These are phyloP conservation scores for Sakesphorus luctuosus DNA, from an alignment of 2,113 vertebrate species.

Conservation along the genomic window DNA sequence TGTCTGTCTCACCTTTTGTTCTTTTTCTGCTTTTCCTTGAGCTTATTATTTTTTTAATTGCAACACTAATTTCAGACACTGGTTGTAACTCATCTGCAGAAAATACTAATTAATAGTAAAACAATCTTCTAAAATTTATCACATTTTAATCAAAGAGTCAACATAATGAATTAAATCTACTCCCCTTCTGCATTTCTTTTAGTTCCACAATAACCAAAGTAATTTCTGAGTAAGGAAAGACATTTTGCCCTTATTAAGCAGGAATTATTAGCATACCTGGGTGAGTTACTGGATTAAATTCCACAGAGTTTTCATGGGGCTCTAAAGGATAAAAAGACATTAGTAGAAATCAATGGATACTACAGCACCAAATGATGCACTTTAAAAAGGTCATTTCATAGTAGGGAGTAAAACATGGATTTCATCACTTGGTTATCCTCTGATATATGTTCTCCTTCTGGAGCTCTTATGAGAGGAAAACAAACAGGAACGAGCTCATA, in stretches of 20 bases:
- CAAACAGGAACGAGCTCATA: neutral
- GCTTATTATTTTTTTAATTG: neutral
- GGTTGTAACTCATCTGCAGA: neutral
- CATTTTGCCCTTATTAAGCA: neutral
- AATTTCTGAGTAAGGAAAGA: neutral
- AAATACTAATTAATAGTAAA: neutral
- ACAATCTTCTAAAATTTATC: neutral
- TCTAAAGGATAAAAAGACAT: neutral
- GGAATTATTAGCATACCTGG: neutral
- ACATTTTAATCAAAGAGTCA: neutral
- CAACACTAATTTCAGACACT: neutral
- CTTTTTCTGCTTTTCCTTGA: neutral
- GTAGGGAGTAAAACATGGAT: neutral
- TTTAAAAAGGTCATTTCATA: neutral
- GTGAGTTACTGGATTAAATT: neutral
- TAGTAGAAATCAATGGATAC: constrained; percentile 8
- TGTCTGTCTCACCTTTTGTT: neutral
- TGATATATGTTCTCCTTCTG: neutral
- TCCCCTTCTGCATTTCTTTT: neutral
- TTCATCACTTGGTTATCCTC: neutral
- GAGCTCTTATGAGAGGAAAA: neutral
- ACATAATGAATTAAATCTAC: neutral
- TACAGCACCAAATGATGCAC: neutral
- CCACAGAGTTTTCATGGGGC: neutral
- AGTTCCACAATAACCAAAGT: neutral